These are phyloP conservation scores for Lophura swinhoii DNA, from an alignment of 2,797 vertebrate genomes.

Conservation along the genomic window DNA sequence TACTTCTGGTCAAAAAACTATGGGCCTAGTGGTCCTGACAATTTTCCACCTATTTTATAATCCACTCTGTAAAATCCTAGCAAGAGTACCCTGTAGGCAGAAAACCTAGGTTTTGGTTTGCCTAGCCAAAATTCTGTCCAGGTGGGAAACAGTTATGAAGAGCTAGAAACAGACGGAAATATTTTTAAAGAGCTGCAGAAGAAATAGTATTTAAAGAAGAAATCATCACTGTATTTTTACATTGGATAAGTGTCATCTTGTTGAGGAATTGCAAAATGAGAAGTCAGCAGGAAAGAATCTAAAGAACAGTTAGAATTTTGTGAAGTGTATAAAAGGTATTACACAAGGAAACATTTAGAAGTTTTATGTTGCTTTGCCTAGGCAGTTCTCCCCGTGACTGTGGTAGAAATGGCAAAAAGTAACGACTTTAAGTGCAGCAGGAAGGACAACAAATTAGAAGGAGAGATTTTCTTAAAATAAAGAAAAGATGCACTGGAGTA, in stretches of 20 bases:
- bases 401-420: background rate
- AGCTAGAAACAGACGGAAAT: background rate
- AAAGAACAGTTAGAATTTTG: background rate
- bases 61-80: accelerated
- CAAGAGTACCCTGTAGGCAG: background rate
- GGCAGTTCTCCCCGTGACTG: background rate
- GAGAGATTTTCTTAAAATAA: background rate
- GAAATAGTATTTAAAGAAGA: background rate
- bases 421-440: background rate
- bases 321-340: background rate
- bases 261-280: background rate
- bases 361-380: background rate
- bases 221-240: background rate
- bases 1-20: background rate
- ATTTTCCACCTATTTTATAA: background rate
- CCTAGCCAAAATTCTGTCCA: background rate
- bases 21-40: background rate
- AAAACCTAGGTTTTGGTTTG: background rate
- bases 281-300: background rate
- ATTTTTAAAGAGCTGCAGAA: background rate
- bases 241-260: background rate
- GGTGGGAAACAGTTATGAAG: background rate
- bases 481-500: background rate
- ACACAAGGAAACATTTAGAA: accelerated
- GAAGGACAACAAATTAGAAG: background rate